phyloP scores from a whole-genome alignment of 2,113 vertebrate species.

The Actenoides hombroni region DNA sequence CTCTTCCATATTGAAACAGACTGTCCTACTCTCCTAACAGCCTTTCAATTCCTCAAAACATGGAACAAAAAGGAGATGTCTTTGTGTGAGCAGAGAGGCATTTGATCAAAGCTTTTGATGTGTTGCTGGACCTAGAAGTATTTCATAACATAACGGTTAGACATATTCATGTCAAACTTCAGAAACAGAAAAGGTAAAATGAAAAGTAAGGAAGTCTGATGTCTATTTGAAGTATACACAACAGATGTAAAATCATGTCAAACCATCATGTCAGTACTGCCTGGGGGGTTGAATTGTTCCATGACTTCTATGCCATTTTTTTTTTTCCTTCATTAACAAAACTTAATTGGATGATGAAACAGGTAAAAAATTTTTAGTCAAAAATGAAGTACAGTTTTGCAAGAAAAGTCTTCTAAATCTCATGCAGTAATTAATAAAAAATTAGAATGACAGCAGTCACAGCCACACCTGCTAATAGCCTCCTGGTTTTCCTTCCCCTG shows the following conservation, averaged over 20 bases:
- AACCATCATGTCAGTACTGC: neutral
- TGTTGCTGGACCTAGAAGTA: neutral
- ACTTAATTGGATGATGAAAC: neutral
- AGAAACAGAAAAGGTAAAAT: conserved; percentile 8
- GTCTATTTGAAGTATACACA: neutral
- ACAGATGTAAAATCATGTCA: neutral
- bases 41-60: conserved; percentile 9
- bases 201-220: neutral
- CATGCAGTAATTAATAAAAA: neutral
- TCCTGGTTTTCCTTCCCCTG: neutral
- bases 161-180: neutral
- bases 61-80: neutral
- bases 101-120: conserved; percentile 28
- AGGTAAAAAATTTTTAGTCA: neutral
- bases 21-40: neutral
- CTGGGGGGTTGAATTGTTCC: neutral
- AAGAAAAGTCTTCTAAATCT: neutral
- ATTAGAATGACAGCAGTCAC: neutral
- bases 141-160: neutral
- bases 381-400: neutral
- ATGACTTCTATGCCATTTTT: neutral
- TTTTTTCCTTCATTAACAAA: neutral
- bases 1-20: neutral
- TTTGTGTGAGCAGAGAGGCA: conserved; percentile 4
- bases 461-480: neutral